A percentile compares a stretch with the other conserved stretches of the same genome.
phyloP scores from a whole-genome alignment of 2,797 vertebrate genomes.

The Steatocranus sp. region DNA sequence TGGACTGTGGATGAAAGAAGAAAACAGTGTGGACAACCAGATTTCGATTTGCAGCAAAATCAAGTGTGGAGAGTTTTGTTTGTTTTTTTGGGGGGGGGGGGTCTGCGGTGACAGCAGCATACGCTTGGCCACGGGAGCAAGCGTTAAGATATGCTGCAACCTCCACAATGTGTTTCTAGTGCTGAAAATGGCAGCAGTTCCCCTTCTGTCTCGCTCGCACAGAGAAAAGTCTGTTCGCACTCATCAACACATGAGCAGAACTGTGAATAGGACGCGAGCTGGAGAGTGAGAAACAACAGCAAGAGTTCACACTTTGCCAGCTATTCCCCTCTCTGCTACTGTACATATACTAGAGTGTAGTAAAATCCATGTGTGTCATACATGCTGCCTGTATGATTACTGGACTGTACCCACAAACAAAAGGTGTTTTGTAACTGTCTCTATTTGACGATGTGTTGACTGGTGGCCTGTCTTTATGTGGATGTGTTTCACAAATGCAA shows the following conservation, averaged over 20 bases:
- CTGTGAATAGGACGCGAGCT: conserved; percentile 29
- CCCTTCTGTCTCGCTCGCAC: conserved; percentile 29
- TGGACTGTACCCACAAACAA: conserved; percentile 20
- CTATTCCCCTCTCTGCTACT: conserved; percentile 20
- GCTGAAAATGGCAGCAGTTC: neutral
- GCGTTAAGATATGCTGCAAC: neutral
- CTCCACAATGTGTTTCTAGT: conserved; percentile 19
- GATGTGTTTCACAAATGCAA: conserved; percentile 46
- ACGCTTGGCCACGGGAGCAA: neutral
- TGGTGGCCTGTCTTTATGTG: conserved; percentile 43
- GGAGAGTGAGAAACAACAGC: neutral
- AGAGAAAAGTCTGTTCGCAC: conserved; percentile 44
- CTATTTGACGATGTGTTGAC: conserved; percentile 33
- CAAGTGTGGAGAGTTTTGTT: neutral
- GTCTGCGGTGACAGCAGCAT: conserved; percentile 8
- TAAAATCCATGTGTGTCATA: conserved; percentile 33
- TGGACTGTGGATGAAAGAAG: conserved; percentile 3
- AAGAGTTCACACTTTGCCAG: conserved; percentile 6
- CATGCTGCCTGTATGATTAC: conserved; percentile 21
- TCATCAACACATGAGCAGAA: conserved; percentile 56
- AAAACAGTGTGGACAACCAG: neutral
- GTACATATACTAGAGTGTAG: conserved; percentile 53
- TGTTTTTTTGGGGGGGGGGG: too few relatives aligned
- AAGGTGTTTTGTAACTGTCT: conserved; percentile 45
- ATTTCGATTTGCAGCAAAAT: neutral